Evolutionary conservation across 2,113 vertebrate genomes (phyloP), one percentile per base, ranked within the genome.

Genomic region (Ceyx cyanopectus): DNA sequence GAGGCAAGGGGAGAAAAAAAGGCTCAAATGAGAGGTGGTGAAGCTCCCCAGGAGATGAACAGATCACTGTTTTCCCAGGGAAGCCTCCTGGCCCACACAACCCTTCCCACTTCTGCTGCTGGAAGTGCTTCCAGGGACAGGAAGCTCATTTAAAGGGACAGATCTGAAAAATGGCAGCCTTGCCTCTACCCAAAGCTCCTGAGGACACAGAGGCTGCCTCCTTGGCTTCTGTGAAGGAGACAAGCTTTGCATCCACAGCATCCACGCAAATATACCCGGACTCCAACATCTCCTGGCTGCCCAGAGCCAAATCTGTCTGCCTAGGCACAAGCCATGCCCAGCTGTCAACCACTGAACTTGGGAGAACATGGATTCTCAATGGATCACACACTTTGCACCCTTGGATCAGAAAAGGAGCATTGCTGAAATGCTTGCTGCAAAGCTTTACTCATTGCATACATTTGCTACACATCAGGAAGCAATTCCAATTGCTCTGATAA

Each of bases 111-210:
- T 56, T 85, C 84, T 66, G 72, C 85, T 85, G 63, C 72, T 89
- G 51, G 63, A 57, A 94, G 79, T 67, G 67, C 84, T 92, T 91
- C 86, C 79, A 92, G 85, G 67, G 72, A 94, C 65, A 80, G 14
- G 6, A 57, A 80, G 50, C 72, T 82, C 84, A 87, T 77, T 96
- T 92, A 96, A 95, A 95, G 92, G 56, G 75, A 19, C 60, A 95
- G 84, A 62, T 30, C 30, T 66, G 77, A 79, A 81, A 86, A 79
- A 84, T 57, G 67, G 85, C 86, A 96, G 73, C 58, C 57, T 53
- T 76, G 56, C 53, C 70, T 61, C 30, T n/a, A 89, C 48, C 74
- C 0, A 1, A 61, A 46, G 77, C 78, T 87, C 46, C 58, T 14
- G n/a, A 80, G 81, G 81, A 73, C 7, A 5, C 1, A 0, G 67